A percentile compares a stretch with the other conserved stretches of the same genome.
Conservation (phyloP, 1,140 invertebrate species). For the Macrotrachela quadricornifera region DNA sequence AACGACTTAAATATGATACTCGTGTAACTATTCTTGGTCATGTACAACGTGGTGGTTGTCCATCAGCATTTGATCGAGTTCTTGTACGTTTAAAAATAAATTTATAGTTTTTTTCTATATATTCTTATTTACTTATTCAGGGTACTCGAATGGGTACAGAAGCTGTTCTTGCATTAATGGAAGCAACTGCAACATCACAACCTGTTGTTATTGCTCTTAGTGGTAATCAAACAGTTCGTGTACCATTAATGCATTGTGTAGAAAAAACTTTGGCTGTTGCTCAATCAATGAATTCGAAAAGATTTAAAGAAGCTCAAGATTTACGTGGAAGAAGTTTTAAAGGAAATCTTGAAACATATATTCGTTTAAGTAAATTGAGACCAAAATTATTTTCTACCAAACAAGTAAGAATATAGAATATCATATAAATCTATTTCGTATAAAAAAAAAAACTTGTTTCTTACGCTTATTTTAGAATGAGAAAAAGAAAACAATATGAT, state of each 20-base stretch:
- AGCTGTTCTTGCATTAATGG: conserved; percentile 88
- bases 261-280: conserved; percentile 69
- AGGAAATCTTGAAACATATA: conserved; percentile 85
- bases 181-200: conserved; percentile 67
- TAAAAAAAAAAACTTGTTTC: no score
- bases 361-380: conserved; percentile 76
- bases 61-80: conserved; percentile 95
- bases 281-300: conserved; percentile 59
- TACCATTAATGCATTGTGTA: conserved; percentile 94
- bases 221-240: conserved; percentile 84
- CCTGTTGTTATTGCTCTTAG: conserved; percentile 89
- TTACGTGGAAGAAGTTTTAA: conserved; percentile 74
- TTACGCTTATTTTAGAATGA: no score
- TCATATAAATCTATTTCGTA: no score
- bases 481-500: no score
- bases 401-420: no score
- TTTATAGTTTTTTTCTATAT: no score
- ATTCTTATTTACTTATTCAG: no score
- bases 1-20: conserved; percentile 79
- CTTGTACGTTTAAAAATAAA: conserved; percentile 36
- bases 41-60: conserved; percentile 85
- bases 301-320: conserved; percentile 77
- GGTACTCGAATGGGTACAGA: conserved; percentile 98
- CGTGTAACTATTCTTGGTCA: conserved; percentile 91
- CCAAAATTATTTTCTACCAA: conserved; percentile 31